A percentile compares a stretch with the other conserved stretches of the same genome.
These are phyloP conservation scores for Drosophila ogumai DNA, from an alignment of 1,140 invertebrate genomes.

Conservation along the genomic window DNA sequence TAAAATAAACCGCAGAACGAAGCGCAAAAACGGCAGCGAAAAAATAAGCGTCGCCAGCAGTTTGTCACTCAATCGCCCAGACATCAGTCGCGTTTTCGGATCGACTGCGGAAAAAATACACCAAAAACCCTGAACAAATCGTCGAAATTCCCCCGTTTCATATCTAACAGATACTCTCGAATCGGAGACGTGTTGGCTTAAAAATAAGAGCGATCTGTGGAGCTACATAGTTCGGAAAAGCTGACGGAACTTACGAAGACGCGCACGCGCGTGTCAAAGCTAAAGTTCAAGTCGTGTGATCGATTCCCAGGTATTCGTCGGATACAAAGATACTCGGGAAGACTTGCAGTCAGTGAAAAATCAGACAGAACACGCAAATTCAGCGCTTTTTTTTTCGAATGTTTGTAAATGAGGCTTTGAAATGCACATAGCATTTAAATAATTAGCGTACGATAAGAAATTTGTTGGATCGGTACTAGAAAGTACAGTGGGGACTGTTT, in stretches of 20 bases:
- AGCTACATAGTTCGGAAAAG: constrained; percentile 13
- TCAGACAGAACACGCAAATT: constrained; percentile 23
- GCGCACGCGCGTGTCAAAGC: constrained; percentile 62
- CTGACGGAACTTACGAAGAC: background rate
- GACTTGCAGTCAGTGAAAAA: constrained; percentile 20
- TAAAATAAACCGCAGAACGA: constrained; percentile 73
- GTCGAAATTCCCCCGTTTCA: constrained; percentile 24
- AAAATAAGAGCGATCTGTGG: constrained; percentile 23
- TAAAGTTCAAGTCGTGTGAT: constrained; percentile 51
- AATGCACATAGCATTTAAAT: constrained; percentile 65
- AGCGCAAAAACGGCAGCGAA: constrained; percentile 63
- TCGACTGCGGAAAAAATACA: constrained; percentile 21
- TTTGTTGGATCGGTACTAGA: background rate
- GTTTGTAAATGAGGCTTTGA: constrained; percentile 33
- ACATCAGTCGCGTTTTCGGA: constrained; percentile 75
- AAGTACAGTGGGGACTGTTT: constrained; percentile 31
- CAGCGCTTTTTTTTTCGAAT: constrained; percentile 26
- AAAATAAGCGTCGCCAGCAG: constrained; percentile 71
- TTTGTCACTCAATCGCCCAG: constrained; percentile 81
- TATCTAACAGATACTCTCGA: constrained; percentile 59
- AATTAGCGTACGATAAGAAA: constrained; percentile 51
- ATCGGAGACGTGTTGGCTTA: constrained; percentile 26
- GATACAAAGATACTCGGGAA: constrained; percentile 35
- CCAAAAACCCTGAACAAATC: constrained; percentile 10
- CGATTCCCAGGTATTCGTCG: constrained; percentile 30